phyloP scores from a whole-genome alignment of 2,888 invertebrate genomes.

The Dendrolimus pini region DNA sequence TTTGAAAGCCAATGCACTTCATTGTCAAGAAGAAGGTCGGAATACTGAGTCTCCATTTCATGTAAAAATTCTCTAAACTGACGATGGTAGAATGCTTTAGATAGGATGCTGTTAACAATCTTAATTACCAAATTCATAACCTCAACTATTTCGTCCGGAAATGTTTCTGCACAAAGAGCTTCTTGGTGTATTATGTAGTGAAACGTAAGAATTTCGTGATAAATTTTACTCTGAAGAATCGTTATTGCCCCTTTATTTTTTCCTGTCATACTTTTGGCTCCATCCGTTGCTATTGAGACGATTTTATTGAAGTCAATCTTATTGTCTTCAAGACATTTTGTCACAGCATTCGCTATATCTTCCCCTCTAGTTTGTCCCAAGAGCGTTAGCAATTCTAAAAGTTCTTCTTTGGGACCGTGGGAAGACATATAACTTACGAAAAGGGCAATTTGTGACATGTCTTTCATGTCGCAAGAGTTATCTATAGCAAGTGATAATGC shows the following conservation, averaged over 20 bases:
- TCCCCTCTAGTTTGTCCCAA: conserved; percentile 9
- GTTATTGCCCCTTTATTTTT: conserved; percentile 4
- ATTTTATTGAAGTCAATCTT: conserved; percentile 10
- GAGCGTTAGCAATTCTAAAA: too few species aligned
- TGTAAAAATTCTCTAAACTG: conserved; percentile 8
- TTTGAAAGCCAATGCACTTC: conserved; percentile 10
- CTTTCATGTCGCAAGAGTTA: too few species aligned
- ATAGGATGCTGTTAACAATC: conserved; percentile 16
- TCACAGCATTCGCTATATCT: conserved; percentile 8
- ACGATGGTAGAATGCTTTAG: conserved; percentile 5
- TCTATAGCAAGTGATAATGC: too few species aligned
- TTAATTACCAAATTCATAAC: conserved; percentile 21
- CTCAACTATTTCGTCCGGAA: conserved; percentile 18
- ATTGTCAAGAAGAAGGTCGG: conserved; percentile 10
- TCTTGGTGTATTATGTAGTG: conserved; percentile 7
- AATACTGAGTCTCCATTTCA: conserved; percentile 9
- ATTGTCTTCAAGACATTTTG: conserved; percentile 6
- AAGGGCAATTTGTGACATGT: too few species aligned
- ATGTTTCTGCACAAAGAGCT: conserved; percentile 15
- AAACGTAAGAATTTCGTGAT: conserved; percentile 13
- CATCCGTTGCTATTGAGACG: conserved; percentile 8
- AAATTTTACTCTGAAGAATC: conserved; percentile 5
- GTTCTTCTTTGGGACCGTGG: too few species aligned
- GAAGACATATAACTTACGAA: too few species aligned
- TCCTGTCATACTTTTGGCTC: conserved; percentile 7